A percentile compares a stretch with the other conserved stretches of the same genome.
phyloP scores from a whole-genome alignment of 2,888 invertebrate genomes.

The Archips crataeganus region DNA sequence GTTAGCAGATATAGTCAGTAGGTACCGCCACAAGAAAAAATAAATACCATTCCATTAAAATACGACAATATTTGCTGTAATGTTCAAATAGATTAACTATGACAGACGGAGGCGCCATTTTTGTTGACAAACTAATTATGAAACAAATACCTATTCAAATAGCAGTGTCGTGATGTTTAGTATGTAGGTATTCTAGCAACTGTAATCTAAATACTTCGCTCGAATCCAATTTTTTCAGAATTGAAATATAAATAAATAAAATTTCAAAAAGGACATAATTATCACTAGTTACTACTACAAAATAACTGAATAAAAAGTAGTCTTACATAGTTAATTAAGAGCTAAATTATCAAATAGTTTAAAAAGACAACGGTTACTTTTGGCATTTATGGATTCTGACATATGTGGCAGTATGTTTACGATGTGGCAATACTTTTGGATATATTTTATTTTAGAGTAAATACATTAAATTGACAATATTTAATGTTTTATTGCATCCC shows the following conservation, averaged over 20 bases:
- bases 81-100: neutral
- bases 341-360: neutral
- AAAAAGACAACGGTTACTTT: neutral
- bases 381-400: constrained; percentile 27
- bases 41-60: neutral
- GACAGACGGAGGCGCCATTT: neutral
- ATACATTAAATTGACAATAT: constrained; percentile 23
- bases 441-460: constrained; percentile 7
- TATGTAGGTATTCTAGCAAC: no score
- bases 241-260: neutral
- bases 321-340: constrained; percentile 1
- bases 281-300: neutral
- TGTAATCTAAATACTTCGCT: neutral
- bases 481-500: constrained; percentile 21
- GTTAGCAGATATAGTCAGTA: constrained; percentile 7
- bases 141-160: no score
- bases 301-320: neutral
- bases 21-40: constrained; percentile 1
- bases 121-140: no score
- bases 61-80: neutral
- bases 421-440: constrained; percentile 1
- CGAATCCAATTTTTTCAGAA: neutral
- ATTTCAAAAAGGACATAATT: neutral
- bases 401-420: constrained; percentile 6
- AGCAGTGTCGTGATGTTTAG: no score